Percentiles rank a stretch among this genome's conserved stretches.
These are phyloP conservation scores for Flexamia atlantica DNA, from an alignment of 2,888 invertebrate genomes.

Conservation along the genomic window DNA sequence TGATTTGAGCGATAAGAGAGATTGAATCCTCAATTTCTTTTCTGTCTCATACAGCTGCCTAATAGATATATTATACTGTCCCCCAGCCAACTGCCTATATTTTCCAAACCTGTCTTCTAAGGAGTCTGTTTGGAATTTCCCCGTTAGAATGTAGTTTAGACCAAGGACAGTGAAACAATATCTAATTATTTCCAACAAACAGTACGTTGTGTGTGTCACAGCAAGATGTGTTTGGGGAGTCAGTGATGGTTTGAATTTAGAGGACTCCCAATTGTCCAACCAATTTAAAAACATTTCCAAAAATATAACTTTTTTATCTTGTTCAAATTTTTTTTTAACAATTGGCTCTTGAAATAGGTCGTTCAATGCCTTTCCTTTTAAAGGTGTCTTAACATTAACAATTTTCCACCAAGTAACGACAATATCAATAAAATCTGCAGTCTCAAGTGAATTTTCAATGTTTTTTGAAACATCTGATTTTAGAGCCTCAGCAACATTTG, in stretches of 20 bases:
- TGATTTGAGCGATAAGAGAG: too few species aligned
- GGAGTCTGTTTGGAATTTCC: too few species aligned
- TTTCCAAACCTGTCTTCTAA: too few species aligned
- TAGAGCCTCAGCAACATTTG: background rate
- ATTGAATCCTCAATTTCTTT: background rate
- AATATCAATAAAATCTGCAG: slow-evolving; percentile 14
- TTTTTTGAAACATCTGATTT: too few species aligned
- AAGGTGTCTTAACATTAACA: background rate
- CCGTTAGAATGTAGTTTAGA: too few species aligned
- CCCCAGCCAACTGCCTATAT: too few species aligned
- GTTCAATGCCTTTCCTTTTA: background rate
- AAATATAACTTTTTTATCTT: background rate
- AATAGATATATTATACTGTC: background rate
- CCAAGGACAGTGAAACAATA: too few species aligned
- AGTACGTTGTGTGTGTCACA: background rate
- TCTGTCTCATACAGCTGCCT: slow-evolving; percentile 14
- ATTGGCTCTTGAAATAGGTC: background rate
- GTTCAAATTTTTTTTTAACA: background rate
- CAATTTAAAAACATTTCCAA: background rate
- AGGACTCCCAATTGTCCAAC: too few species aligned
- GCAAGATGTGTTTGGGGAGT: too few species aligned
- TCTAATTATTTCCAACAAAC: too few species aligned
- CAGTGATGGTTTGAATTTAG: too few species aligned
- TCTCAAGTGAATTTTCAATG: background rate
- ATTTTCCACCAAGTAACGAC: slow-evolving; percentile 5